Conservation (phyloP, 2,113 vertebrate species). For the Plecturocebus donacophilus region DNA sequence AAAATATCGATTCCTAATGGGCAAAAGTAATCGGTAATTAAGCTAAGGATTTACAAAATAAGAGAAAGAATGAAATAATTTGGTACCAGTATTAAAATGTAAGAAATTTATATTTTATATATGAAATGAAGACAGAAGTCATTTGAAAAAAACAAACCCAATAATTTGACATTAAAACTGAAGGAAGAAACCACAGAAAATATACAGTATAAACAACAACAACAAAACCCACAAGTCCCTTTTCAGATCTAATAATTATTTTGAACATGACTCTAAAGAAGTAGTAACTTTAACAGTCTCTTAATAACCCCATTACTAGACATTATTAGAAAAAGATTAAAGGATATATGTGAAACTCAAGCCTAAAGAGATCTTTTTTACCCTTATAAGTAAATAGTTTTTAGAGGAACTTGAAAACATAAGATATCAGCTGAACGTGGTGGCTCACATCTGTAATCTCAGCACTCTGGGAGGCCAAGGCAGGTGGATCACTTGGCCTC, state of each 20-base stretch:
- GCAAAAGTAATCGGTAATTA: constrained; percentile 25
- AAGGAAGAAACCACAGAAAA: constrained; percentile 14
- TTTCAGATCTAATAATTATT: constrained; percentile 23
- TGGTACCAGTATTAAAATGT: not conserved
- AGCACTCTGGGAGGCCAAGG: too few relatives aligned
- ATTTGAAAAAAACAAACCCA: constrained; percentile 17
- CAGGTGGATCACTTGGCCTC: too few relatives aligned
- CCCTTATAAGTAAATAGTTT: not conserved
- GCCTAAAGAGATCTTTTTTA: not conserved
- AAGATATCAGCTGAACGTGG: not conserved
- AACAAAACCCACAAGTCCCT: not conserved
- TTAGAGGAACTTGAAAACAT: not conserved
- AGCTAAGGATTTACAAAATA: constrained; percentile 34
- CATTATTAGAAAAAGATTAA: constrained; percentile 29
- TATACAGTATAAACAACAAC: not conserved
- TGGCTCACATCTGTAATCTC: too few relatives aligned
- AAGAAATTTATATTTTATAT: constrained; percentile 5
- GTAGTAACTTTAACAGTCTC: not conserved
- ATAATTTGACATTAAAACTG: constrained; percentile 33
- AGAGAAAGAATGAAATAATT: not conserved
- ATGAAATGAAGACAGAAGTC: not conserved
- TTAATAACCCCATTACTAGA: not conserved
- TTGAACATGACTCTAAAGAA: not conserved
- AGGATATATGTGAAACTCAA: not conserved
- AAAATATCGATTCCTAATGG: constrained; percentile 26